These are phyloP conservation scores for Merluccius polli DNA, from an alignment of 2,797 vertebrate species.

Conservation along the genomic window DNA sequence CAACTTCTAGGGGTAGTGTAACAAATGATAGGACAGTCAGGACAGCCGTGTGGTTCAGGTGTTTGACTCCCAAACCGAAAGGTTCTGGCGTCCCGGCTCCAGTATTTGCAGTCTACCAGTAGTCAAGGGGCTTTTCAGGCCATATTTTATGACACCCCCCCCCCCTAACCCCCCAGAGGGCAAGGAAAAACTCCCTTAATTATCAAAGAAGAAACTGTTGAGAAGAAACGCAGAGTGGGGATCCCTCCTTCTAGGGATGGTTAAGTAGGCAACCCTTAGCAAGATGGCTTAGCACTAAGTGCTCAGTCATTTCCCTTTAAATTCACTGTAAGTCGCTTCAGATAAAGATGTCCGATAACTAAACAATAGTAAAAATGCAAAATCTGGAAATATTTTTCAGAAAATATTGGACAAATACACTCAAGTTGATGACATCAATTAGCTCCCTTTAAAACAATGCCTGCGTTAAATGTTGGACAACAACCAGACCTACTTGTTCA, in stretches of 20 bases:
- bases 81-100: neutral
- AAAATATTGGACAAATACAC: neutral
- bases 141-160: too few species aligned
- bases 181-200: too few species aligned
- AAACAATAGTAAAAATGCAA: neutral
- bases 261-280: neutral
- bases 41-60: neutral
- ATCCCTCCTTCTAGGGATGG: neutral
- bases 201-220: too few species aligned
- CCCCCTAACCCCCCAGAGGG: too few species aligned
- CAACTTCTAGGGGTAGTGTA: neutral
- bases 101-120: neutral
- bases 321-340: neutral
- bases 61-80: neutral
- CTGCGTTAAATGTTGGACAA: neutral
- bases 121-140: too few species aligned
- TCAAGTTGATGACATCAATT: neutral
- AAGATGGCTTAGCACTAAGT: neutral
- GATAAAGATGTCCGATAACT: neutral
- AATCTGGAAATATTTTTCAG: neutral
- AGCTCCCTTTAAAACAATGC: neutral
- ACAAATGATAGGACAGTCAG: neutral
- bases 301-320: neutral
- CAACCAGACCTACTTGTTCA: conserved; percentile 75
- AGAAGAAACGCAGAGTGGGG: neutral